Conservation (phyloP, 2,113 vertebrate species). For the human (Homo sapiens) region DNA sequence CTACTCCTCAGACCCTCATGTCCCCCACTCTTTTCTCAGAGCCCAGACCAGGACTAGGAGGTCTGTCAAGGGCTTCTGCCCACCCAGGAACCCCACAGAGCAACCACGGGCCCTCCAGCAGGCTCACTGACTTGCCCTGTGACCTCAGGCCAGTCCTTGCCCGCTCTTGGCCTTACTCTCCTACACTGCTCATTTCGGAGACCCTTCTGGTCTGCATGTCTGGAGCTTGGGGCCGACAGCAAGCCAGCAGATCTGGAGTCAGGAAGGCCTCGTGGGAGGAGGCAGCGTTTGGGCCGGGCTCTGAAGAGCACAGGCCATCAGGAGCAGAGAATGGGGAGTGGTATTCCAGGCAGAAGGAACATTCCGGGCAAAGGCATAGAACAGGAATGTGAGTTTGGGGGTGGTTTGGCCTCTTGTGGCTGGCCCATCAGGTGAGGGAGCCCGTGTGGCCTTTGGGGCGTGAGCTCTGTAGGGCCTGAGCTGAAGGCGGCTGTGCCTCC, state of each 20-base stretch:
- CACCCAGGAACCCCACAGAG: not conserved
- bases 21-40: not conserved
- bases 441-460: not conserved
- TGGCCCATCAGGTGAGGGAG: not conserved
- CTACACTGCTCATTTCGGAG: not conserved
- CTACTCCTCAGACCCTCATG: accelerated
- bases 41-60: not conserved
- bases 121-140: not conserved
- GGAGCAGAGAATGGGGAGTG: not conserved
- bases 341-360: not conserved
- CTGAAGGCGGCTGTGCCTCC: not conserved
- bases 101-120: too few species aligned
- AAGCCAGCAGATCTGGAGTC: not conserved
- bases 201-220: not conserved
- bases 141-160: not conserved
- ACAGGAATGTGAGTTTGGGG: not conserved
- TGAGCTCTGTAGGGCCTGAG: too few species aligned
- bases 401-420: not conserved
- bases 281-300: not conserved
- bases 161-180: not conserved
- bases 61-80: not conserved
- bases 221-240: not conserved
- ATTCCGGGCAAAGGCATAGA: not conserved
- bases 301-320: not conserved
- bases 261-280: not conserved